phyloP scores from a whole-genome alignment of 2,888 invertebrate genomes.

The Morpho deidamia region DNA sequence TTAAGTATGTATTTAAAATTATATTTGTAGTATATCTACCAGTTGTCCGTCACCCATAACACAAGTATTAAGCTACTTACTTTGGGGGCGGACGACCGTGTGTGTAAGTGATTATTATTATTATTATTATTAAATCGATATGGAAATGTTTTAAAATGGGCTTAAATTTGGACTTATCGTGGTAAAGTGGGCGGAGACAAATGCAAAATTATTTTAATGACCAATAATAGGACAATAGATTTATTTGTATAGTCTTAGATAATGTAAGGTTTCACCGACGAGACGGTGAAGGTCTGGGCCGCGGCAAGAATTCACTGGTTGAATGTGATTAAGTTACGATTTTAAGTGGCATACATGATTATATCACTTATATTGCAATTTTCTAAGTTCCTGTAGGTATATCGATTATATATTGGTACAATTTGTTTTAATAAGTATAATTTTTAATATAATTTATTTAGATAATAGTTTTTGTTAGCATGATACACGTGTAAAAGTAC shows the following conservation, averaged over 20 bases:
- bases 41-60: too few species aligned
- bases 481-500: constrained; percentile 40
- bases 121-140: too few species aligned
- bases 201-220: constrained; percentile 54
- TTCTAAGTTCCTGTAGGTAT: constrained; percentile 78
- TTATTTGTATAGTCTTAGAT: constrained; percentile 55
- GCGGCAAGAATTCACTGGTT: constrained; percentile 43
- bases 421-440: constrained; percentile 71
- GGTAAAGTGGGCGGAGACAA: constrained; percentile 25
- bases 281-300: constrained; percentile 31
- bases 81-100: too few species aligned
- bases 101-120: too few species aligned
- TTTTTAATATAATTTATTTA: constrained; percentile 75
- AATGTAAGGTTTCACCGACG: constrained; percentile 50
- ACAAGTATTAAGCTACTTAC: too few species aligned
- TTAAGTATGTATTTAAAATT: too few species aligned
- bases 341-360: constrained; percentile 77
- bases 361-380: constrained; percentile 78
- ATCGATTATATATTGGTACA: constrained; percentile 75
- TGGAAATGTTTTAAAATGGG: too few species aligned
- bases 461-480: constrained; percentile 52
- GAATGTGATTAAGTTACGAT: constrained; percentile 54
- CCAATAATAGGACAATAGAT: constrained; percentile 54
- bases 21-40: too few species aligned
- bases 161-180: neutral